phyloP scores from a whole-genome alignment of 1,140 invertebrate genomes.

The Mylabris phalerata region DNA sequence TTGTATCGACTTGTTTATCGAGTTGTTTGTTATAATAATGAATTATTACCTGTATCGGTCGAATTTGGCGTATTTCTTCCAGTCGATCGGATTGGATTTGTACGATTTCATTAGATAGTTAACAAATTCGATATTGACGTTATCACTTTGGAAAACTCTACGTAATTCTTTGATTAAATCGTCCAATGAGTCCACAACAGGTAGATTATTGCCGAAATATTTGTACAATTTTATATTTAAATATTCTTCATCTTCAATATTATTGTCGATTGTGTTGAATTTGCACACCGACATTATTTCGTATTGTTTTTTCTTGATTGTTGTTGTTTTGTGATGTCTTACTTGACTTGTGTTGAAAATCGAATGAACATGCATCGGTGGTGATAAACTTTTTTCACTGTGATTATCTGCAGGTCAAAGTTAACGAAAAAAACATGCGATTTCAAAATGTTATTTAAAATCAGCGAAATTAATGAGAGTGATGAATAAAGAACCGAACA shows the following conservation, averaged over 20 bases:
- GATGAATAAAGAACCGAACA: no score
- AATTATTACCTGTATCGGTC: conserved; percentile 76
- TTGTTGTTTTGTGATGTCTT: conserved; percentile 5
- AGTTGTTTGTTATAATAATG: no score
- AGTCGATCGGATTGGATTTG: conserved; percentile 81
- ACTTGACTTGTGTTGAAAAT: background rate
- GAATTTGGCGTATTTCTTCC: conserved; percentile 93
- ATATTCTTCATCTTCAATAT: conserved; percentile 17
- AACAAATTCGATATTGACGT: conserved; percentile 85
- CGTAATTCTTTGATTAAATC: conserved; percentile 69
- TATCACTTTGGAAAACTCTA: conserved; percentile 65
- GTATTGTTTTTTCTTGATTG: background rate
- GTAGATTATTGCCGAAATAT: conserved; percentile 28
- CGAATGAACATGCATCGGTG: background rate
- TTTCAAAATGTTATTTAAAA: conserved; percentile 2
- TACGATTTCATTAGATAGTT: conserved; percentile 77
- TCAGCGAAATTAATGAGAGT: no score
- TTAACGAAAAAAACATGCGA: conserved; percentile 1
- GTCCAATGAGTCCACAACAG: conserved; percentile 50
- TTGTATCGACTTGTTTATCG: no score
- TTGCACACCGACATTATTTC: conserved; percentile 25
- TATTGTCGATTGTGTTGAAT: conserved; percentile 13
- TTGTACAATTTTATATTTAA: conserved; percentile 30
- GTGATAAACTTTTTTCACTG: conserved; percentile 2
- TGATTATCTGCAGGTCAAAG: conserved; percentile 12